These are phyloP conservation scores for human (Homo sapiens) DNA, from an alignment of 2,113 vertebrate species.

Conservation along the genomic window GRCh38 chr5:5013001-5013500, in stretches of 20 bases:
- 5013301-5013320: background rate
- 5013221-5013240: rapidly evolving
- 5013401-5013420: background rate
- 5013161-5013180: background rate
- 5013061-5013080: no score
- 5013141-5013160: background rate
- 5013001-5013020: no score
- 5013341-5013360: background rate
- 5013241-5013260: background rate
- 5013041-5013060: no score
- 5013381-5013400: background rate
- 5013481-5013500: background rate
- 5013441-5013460: rapidly evolving
- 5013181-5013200: background rate
- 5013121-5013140: no score
- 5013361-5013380: background rate
- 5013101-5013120: no score
- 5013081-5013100: no score
- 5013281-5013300: rapidly evolving
- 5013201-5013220: rapidly evolving
- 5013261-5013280: rapidly evolving
- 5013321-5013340: background rate
- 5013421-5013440: background rate
- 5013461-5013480: background rate
- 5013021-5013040: no score